phyloP scores from a whole-genome alignment of 2,888 invertebrate genomes.

The Xestia c-nigrum region DNA sequence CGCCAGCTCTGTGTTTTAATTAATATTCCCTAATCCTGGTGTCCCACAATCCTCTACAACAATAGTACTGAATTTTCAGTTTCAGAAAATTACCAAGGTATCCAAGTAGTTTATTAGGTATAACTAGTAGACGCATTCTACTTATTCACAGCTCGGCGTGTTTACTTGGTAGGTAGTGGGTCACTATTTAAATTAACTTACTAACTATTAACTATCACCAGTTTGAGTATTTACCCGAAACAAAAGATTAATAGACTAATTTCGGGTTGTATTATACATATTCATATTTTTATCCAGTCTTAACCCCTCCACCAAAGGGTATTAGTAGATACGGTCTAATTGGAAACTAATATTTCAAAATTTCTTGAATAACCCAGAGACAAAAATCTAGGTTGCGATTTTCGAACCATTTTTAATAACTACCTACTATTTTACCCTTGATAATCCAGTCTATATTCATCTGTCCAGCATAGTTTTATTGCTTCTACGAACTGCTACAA shows the following conservation, averaged over 20 bases:
- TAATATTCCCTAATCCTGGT: too few species aligned
- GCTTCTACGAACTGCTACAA: background rate
- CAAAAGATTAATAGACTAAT: background rate
- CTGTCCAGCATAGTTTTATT: background rate
- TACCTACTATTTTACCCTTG: background rate
- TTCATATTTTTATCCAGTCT: background rate
- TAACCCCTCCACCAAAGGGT: background rate
- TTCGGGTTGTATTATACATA: background rate
- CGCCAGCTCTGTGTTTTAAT: too few species aligned
- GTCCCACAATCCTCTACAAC: too few species aligned
- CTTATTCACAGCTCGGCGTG: background rate
- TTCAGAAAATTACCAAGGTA: background rate
- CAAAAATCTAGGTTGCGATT: background rate
- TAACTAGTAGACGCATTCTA: background rate
- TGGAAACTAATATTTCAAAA: background rate
- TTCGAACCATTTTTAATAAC: background rate
- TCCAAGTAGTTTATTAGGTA: background rate
- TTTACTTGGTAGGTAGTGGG: background rate
- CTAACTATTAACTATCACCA: slow-evolving; percentile 1
- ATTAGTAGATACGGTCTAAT: background rate
- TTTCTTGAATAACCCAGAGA: background rate
- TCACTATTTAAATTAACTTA: background rate
- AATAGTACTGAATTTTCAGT: background rate
- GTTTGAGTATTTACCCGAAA: background rate
- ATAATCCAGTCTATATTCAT: background rate